Evolutionary conservation across 2,888 invertebrate genomes (phyloP), one percentile per base, ranked within the genome.

Genomic region (Macrophya annulata): DNA sequence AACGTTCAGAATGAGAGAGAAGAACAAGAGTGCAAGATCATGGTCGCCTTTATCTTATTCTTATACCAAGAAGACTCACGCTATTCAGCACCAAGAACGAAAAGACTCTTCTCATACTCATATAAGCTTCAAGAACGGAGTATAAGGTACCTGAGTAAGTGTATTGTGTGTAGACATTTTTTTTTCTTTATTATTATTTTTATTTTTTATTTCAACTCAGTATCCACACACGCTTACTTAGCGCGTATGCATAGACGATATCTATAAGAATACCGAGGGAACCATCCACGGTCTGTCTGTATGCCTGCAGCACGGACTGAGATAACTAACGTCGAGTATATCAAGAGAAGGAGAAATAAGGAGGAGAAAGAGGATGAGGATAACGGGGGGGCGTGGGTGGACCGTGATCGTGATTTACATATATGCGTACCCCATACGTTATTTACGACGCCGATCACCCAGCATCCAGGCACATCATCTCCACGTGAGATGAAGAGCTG

Each of bases 371-470:
- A 79, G 85, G 45, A 85, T 85, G 89, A 86, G 81, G 89, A 89
- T 88, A 31, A 31, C 87, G 88, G 89, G 90, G 90, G 90, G 92
- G 92, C 92, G 92, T 93, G 91, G 92, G 92, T 92, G 93, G 91
- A 90, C 91, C 92, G 91, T 91, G 77, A 55, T 90, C 90, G 90
- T 92, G 91, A 93, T 93, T 93, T 93, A 93, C 92, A 93, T 93
- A 93, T 93, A 93, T 90, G 90, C 91, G 91, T 92, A 92, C 90
- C 91, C 91, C 89, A 91, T 92, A 90, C 91, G 89, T 92, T 92
- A 92, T 93, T 92, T 91, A 93, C 91, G 88, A 90, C 92, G 91
- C 91, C 93, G 92, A 93, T 93, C 92, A 92, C 90, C 90, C 89
- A 90, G 89, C 89, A 90, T 91, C 90, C 89, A 90, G 89, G 89